Evolutionary conservation across 2,888 invertebrate species (phyloP), one percentile per base, ranked within the genome.

Genomic region (Vandiemenella viatica): DNA sequence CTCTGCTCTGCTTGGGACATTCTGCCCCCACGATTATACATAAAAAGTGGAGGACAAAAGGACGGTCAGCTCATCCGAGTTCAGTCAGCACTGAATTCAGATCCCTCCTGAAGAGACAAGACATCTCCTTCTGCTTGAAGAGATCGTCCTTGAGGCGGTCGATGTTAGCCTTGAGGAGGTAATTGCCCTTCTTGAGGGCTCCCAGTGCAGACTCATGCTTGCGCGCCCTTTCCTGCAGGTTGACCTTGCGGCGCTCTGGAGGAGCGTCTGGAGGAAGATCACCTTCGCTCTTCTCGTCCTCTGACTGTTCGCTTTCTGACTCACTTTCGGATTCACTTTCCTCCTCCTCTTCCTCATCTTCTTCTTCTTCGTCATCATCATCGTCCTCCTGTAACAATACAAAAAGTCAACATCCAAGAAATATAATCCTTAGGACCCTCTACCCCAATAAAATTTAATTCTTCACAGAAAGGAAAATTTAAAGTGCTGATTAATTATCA

Each of bases 91-190:
- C 82, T 4, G 88, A 84, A 65, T 90, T 88, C 52, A 91, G 68
- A 65, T 91, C 90, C 59, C 84, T 80, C 66, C 90, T 83, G 43
- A 90, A 67, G 37, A 77, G 71, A 43, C 77, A 70, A 7, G 88
- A 84, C 66, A 83, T 77, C 58, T 88, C 87, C 58, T 84, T 79
- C 58, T 88, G 86, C 61, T 84, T 85, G 48, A 80, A 76, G 42
- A 90, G 76, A 62, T 89, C 87, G 63, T 90, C 90, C 64, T 88
- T 86, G 50, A 89, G 68, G 60, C 87, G 74, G 65, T 90, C 90
- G 1, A 89, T 86, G 62, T 89, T 90, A 0, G 89, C 84, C 69
- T 88, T 86, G 10, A 90, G 71, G 57, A 90, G 72, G 53, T 87
- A 84, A 61, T 90, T 91, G 55, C 89, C 88, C 62, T 91, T 91